Evolutionary conservation across 1,140 invertebrate genomes (phyloP).

Genomic region (Forficula auricularia): DNA sequence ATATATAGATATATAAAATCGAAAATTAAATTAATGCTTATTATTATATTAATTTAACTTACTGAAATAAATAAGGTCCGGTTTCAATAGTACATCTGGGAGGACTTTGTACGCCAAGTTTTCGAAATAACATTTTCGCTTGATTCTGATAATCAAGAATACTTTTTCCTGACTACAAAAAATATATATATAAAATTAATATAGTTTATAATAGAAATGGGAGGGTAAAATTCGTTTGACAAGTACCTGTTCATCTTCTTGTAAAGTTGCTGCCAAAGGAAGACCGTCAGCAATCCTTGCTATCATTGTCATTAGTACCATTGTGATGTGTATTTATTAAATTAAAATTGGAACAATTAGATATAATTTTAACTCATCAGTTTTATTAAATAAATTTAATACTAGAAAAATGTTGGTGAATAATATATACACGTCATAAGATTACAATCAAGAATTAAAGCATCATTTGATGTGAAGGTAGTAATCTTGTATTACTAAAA

Average conservation of each 20-base stretch:
- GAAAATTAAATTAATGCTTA: no score
- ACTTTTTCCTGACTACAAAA: slow-evolving; percentile 67
- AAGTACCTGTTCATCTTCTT: slow-evolving; percentile 95
- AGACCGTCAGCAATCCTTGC: slow-evolving; percentile 86
- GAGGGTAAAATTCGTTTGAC: not conserved
- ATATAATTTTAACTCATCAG: no score
- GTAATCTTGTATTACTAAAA: no score
- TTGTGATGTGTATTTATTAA: slow-evolving; percentile 29
- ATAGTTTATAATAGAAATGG: not conserved
- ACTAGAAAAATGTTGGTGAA: no score
- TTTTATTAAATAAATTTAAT: no score
- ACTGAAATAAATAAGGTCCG: slow-evolving; percentile 94
- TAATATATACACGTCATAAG: no score
- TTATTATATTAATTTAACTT: slow-evolving; percentile 32
- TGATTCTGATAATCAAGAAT: slow-evolving; percentile 97
- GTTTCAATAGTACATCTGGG: slow-evolving; percentile 87
- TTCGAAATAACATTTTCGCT: slow-evolving; percentile 97
- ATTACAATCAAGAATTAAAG: no score
- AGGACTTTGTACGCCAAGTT: slow-evolving; percentile 74
- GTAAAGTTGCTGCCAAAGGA: slow-evolving; percentile 88
- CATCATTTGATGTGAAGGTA: no score
- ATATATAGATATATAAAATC: no score
- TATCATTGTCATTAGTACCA: slow-evolving; percentile 95
- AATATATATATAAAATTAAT: slow-evolving; percentile 11
- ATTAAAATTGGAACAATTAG: no score